Evolutionary conservation across 2,888 invertebrate species (phyloP).

Genomic region (Strigamia crassipes): DNA sequence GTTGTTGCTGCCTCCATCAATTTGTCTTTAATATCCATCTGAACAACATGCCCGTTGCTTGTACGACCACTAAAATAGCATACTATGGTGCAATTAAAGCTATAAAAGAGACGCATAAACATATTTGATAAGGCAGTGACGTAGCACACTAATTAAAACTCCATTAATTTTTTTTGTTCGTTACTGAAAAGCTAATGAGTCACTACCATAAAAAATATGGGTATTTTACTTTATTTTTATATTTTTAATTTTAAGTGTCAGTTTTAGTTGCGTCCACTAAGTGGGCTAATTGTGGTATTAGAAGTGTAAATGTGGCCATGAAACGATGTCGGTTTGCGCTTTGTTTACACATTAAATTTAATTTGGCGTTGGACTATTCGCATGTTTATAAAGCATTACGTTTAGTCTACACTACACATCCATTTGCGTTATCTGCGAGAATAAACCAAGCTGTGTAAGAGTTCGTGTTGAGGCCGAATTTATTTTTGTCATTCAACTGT

Average conservation of each 20-base stretch:
- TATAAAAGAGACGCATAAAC: slow-evolving; percentile 45
- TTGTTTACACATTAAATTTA: slow-evolving; percentile 40
- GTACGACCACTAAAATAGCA: slow-evolving; percentile 47
- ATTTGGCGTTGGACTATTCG: slow-evolving; percentile 21
- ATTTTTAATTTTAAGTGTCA: slow-evolving; percentile 21
- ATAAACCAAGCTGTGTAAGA: not conserved
- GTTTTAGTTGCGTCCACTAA: slow-evolving; percentile 23
- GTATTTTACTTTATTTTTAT: not conserved
- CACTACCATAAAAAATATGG: not conserved
- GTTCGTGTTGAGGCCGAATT: not conserved
- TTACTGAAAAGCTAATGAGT: not conserved
- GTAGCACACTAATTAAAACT: slow-evolving; percentile 46
- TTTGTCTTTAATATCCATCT: slow-evolving; percentile 45
- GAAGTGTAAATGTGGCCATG: slow-evolving; percentile 17
- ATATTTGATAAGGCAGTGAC: slow-evolving; percentile 41
- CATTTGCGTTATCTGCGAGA: not conserved
- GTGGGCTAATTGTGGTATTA: slow-evolving; percentile 31
- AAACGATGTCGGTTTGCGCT: not conserved
- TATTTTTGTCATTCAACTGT: slow-evolving; percentile 6
- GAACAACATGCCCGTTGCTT: slow-evolving; percentile 47
- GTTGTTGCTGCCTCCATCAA: slow-evolving; percentile 45
- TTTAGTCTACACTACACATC: not conserved
- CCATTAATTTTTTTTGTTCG: slow-evolving; percentile 35
- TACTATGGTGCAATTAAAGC: slow-evolving; percentile 47
- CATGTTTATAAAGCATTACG: slow-evolving; percentile 7